These are phyloP conservation scores for Doris montereyensis DNA, from an alignment of 2,888 invertebrate genomes.

Conservation along the genomic window DNA sequence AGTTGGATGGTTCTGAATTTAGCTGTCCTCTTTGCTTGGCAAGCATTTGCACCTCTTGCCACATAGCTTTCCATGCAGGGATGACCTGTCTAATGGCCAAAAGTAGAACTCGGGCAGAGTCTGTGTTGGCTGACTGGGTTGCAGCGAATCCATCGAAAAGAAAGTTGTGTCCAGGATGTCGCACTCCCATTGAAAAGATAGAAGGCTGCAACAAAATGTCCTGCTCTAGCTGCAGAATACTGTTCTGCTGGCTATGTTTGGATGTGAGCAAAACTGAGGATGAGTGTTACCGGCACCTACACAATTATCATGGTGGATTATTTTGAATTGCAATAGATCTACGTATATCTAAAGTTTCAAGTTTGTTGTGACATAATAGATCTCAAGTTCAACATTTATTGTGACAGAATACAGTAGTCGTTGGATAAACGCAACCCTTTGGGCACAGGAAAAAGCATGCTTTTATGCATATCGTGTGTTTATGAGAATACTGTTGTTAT, in stretches of 20 bases:
- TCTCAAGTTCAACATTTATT: too few relatives aligned
- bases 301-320: slow-evolving; percentile 46
- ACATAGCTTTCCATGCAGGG: slow-evolving; percentile 59
- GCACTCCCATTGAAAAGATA: slow-evolving; percentile 57
- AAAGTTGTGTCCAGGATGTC: slow-evolving; percentile 62
- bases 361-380: too few relatives aligned
- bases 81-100: slow-evolving; percentile 57
- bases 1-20: slow-evolving; percentile 45
- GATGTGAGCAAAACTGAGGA: slow-evolving; percentile 42
- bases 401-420: too few relatives aligned
- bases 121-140: slow-evolving; percentile 51
- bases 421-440: too few relatives aligned
- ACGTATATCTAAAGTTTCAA: too few relatives aligned
- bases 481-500: too few relatives aligned
- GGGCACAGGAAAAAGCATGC: too few relatives aligned
- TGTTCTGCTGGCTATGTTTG: slow-evolving; percentile 66
- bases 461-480: too few relatives aligned
- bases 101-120: slow-evolving; percentile 45
- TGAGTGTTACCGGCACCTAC: slow-evolving; percentile 59
- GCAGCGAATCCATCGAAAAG: slow-evolving; percentile 49
- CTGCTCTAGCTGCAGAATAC: slow-evolving; percentile 54
- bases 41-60: slow-evolving; percentile 59
- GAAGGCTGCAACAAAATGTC: slow-evolving; percentile 65
- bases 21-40: slow-evolving; percentile 52
- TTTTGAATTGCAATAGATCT: background rate